Evolutionary conservation across 2,797 vertebrate genomes (phyloP).

Genomic region (Thunnus albacares): DNA sequence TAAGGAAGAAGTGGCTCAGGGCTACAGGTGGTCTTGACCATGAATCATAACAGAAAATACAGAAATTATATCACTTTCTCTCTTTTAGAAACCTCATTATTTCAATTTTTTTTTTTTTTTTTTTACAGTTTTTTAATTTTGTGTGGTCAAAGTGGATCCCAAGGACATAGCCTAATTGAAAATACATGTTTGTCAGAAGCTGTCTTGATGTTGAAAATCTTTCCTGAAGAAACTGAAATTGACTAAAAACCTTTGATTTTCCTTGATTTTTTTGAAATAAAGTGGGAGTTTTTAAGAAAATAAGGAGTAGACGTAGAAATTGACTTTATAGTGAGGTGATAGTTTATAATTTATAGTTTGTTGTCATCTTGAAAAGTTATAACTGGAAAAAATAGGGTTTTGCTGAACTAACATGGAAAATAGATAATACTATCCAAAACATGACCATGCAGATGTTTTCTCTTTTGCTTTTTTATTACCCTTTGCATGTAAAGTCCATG

Average conservation of each 20-base stretch:
- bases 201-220: background rate
- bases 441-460: too few relatives aligned
- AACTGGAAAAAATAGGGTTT: too few relatives aligned
- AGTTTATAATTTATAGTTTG: background rate
- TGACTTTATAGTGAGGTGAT: background rate
- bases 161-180: background rate
- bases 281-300: background rate
- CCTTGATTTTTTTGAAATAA: background rate
- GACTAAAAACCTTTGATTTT: background rate
- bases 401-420: too few relatives aligned
- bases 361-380: too few relatives aligned
- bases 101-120: too few relatives aligned
- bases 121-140: background rate
- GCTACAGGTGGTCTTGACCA: constrained; percentile 50
- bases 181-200: background rate
- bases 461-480: too few relatives aligned
- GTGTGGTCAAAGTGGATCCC: constrained; percentile 4
- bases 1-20: constrained; percentile 23
- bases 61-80: background rate
- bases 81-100: constrained; percentile 5
- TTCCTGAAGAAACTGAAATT: background rate
- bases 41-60: constrained; percentile 11
- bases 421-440: too few relatives aligned
- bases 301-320: background rate
- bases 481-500: too few relatives aligned